phyloP scores from a whole-genome alignment of 2,113 vertebrate genomes.

The Pygoscelis antarcticus region DNA sequence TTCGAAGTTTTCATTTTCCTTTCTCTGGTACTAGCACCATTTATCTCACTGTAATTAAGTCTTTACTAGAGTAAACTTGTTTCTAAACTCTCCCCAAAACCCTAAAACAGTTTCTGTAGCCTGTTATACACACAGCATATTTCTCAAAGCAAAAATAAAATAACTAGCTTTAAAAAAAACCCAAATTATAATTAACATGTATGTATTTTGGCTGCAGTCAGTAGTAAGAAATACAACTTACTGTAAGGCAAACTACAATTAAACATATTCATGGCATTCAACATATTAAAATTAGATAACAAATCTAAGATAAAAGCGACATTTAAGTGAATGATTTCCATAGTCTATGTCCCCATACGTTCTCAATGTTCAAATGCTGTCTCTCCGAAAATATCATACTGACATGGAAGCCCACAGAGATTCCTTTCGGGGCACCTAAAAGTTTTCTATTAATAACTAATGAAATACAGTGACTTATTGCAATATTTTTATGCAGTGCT shows the following conservation, averaged over 20 bases:
- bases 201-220: not conserved
- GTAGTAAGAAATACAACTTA: not conserved
- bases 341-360: constrained; percentile 7
- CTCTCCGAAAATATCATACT: not conserved
- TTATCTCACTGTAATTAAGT: not conserved
- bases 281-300: constrained; percentile 13
- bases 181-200: not conserved
- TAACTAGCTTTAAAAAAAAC: not conserved
- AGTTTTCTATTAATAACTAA: constrained; percentile 52
- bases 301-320: constrained; percentile 22
- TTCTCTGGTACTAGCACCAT: not conserved
- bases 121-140: not conserved
- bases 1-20: not conserved
- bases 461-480: constrained; percentile 40
- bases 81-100: not conserved
- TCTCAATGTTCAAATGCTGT: not conserved
- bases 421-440: constrained; percentile 23
- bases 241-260: not conserved
- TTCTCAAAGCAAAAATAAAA: not conserved
- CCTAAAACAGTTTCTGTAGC: not conserved
- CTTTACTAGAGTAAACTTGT: not conserved
- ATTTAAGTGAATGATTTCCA: constrained; percentile 34
- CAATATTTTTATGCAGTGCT: not conserved
- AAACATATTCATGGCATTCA: constrained; percentile 7
- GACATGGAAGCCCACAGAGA: constrained; percentile 10